These are phyloP conservation scores for Palloptera scutellata DNA, from an alignment of 2,888 invertebrate species.

Conservation along the genomic window DNA sequence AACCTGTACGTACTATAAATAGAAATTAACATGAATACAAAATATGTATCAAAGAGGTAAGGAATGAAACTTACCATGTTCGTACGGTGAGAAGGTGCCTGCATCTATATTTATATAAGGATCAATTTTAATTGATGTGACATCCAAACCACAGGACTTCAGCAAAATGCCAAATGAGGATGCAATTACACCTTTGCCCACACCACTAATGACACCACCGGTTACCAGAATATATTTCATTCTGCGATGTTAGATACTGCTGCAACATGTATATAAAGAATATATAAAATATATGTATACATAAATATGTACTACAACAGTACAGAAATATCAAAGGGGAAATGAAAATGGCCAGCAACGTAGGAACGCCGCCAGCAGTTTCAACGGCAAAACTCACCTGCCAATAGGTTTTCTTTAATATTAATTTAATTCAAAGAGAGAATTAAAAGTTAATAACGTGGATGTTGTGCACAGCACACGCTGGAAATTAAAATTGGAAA, in stretches of 20 bases:
- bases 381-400: no score
- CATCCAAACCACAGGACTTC: conserved; percentile 93
- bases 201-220: conserved; percentile 98
- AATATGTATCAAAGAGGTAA: background rate
- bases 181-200: conserved; percentile 95
- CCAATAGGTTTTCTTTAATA: no score
- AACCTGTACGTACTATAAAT: background rate
- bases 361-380: no score
- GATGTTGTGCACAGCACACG: no score
- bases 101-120: conserved; percentile 99
- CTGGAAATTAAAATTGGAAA: no score
- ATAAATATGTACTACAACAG: background rate
- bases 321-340: background rate
- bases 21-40: no score
- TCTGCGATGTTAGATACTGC: background rate
- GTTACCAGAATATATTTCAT: conserved; percentile 99
- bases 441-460: no score
- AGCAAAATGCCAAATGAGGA: conserved; percentile 95
- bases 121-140: conserved; percentile 99
- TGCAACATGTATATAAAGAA: background rate
- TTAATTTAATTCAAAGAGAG: no score
- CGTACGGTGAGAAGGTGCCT: conserved; percentile 98
- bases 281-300: background rate
- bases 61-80: conserved; percentile 82
- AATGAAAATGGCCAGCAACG: background rate